Conservation (phyloP, 2,113 vertebrate genomes). For the Athene noctua region DNA sequence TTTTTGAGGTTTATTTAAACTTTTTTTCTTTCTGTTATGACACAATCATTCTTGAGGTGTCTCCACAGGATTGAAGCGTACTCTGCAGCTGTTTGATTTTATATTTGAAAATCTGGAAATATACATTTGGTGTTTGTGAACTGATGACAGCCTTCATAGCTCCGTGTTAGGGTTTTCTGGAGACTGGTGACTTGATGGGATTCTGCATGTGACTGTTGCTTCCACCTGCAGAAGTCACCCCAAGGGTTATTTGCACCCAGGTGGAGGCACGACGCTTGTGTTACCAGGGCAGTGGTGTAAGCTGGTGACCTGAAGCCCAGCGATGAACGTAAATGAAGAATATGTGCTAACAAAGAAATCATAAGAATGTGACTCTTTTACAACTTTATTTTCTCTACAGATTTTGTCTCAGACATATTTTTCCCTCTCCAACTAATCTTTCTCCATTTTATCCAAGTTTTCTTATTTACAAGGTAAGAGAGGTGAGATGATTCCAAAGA, state of each 20-base stretch:
- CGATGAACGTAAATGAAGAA: accelerated
- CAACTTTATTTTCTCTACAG: neutral
- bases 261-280: too few species aligned
- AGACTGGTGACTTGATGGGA: neutral
- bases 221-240: neutral
- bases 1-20: neutral
- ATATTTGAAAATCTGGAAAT: neutral
- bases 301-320: neutral
- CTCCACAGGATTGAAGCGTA: neutral
- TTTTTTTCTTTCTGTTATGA: neutral
- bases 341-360: neutral
- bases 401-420: accelerated
- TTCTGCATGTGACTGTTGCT: neutral
- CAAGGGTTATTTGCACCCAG: accelerated
- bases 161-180: neutral
- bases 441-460: neutral
- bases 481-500: neutral
- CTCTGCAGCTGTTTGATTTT: neutral
- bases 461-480: neutral
- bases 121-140: neutral
- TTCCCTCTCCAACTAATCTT: neutral
- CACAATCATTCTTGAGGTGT: neutral
- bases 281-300: neutral
- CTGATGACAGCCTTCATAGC: too few species aligned
- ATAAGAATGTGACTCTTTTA: neutral